Evolutionary conservation across 2,797 vertebrate species (phyloP), one percentile per base, ranked within the genome.

Genomic region (Gallirallus australis): DNA sequence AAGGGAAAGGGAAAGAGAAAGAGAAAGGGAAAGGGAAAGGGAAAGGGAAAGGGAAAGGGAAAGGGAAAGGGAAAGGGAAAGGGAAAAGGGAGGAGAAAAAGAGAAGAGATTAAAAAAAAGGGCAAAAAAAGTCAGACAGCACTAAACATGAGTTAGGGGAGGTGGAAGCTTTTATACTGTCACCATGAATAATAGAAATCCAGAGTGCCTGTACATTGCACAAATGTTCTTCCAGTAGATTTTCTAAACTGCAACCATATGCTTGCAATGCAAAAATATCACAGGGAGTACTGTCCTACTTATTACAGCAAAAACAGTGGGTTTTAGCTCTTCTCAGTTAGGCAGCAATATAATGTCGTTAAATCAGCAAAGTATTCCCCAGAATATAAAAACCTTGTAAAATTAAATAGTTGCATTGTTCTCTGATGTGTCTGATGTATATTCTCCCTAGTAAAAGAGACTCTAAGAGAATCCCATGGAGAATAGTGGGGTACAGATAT

Each of bases 131-230:
- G 15, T 42, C 39, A 75, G 61, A 86, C 25, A 91, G 56, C 39
- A 40, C 37, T 83, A 92, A 82, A n/a, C 9, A 52, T 85, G 59
- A 96, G 73, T 93, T 95, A 86, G 45, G 64, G 39, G 19, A 78
- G 17, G 68, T 37, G 31, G 61, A 90, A 87, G 31, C n/a, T 93
- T 94, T 95, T 94, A 42, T 71, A 64, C 47, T 87, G 42, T 84
- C 84, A 91, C 82, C 37, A 94, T 97, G 94, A 97, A 96, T 91
- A 93, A 96, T 77, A 97, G 42, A 93, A 96, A 95, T 68, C 27
- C 59, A 78, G 37, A 60, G 31, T 86, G 82, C 78, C 71, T 89
- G 63, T 65, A 92, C 52, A 88, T 68, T 93, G 75, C 84, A 94
- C 52, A 92, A 95, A 94, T 91, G 82, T 85, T 96, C 80, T 96